Evolutionary conservation across 2,888 invertebrate genomes (phyloP).

Genomic region (Willowsia nigromaculata): DNA sequence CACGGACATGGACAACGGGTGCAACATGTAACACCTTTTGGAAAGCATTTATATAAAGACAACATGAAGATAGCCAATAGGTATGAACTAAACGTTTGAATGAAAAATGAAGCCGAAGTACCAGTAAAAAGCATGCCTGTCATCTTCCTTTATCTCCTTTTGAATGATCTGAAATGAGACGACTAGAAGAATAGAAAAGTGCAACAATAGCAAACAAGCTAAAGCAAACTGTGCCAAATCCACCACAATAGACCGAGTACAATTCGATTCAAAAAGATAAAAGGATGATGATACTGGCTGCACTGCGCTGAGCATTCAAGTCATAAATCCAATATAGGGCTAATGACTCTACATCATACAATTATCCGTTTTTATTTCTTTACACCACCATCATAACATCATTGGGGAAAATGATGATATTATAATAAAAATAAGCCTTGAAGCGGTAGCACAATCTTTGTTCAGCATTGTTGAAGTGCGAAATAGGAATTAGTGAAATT

Average conservation of each 20-base stretch:
- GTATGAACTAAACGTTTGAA: background rate
- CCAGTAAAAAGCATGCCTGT: slow-evolving; percentile 21
- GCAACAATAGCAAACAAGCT: slow-evolving; percentile 67
- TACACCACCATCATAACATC: background rate
- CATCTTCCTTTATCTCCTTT: slow-evolving; percentile 59
- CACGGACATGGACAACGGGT: slow-evolving; percentile 35
- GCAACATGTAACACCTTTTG: background rate
- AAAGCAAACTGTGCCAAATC: slow-evolving; percentile 74
- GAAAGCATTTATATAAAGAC: background rate
- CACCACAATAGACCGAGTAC: slow-evolving; percentile 64
- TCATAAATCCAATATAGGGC: slow-evolving; percentile 43
- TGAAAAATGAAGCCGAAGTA: slow-evolving; percentile 32
- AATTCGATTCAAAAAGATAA: slow-evolving; percentile 67
- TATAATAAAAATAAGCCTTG: background rate
- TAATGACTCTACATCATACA: slow-evolving; percentile 32
- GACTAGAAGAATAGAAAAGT: slow-evolving; percentile 27
- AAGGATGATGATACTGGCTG: slow-evolving; percentile 25
- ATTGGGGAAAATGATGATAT: background rate
- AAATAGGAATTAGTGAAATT: slow-evolving; percentile 27
- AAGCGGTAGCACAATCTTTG: background rate
- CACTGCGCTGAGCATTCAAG: slow-evolving; percentile 7
- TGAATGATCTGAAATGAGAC: slow-evolving; percentile 56
- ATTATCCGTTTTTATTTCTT: slow-evolving; percentile 9
- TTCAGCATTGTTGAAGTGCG: slow-evolving; percentile 12
- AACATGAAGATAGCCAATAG: background rate